These are phyloP conservation scores for Palythoa heliodiscus DNA, from an alignment of 92 coral and sea anemone genomes.

Conservation along the genomic window DNA sequence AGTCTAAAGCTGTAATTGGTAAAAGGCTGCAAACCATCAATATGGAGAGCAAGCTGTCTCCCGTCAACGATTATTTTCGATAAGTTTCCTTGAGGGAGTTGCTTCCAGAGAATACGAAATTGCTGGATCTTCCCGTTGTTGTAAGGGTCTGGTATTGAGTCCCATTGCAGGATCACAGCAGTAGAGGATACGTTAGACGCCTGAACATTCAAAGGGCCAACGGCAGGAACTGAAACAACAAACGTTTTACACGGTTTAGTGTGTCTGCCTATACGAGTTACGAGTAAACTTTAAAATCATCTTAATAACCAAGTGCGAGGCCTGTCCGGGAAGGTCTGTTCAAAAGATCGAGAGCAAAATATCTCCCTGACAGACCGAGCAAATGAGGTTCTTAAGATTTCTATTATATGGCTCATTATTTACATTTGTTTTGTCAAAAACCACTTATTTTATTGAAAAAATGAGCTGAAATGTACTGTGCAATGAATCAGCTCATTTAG, in stretches of 20 bases:
- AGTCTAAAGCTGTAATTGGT: constrained; percentile 73
- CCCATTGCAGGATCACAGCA: constrained; percentile 68
- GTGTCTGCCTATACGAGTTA: too few species aligned
- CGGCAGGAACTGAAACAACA: constrained; percentile 72
- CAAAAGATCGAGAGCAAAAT: too few species aligned
- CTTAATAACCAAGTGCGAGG: too few species aligned
- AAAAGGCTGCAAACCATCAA: constrained; percentile 64
- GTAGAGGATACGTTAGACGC: constrained; percentile 79
- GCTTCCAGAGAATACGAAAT: constrained; percentile 63
- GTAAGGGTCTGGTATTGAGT: constrained; percentile 47
- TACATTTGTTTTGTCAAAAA: too few species aligned
- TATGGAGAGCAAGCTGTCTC: constrained; percentile 17
- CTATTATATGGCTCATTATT: too few species aligned
- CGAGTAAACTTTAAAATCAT: too few species aligned
- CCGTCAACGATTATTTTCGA: constrained; percentile 33
- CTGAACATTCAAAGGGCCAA: constrained; percentile 56
- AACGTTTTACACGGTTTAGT: neutral
- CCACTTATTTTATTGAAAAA: too few species aligned
- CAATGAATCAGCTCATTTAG: too few species aligned
- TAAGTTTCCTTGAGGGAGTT: constrained; percentile 17
- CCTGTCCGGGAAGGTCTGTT: too few species aligned
- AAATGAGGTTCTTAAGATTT: too few species aligned
- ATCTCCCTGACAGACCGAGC: too few species aligned
- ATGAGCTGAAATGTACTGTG: too few species aligned
- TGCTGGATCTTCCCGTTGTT: constrained; percentile 72